phyloP scores from a whole-genome alignment of 2,113 vertebrate genomes.

The Pseudopipra pipra region DNA sequence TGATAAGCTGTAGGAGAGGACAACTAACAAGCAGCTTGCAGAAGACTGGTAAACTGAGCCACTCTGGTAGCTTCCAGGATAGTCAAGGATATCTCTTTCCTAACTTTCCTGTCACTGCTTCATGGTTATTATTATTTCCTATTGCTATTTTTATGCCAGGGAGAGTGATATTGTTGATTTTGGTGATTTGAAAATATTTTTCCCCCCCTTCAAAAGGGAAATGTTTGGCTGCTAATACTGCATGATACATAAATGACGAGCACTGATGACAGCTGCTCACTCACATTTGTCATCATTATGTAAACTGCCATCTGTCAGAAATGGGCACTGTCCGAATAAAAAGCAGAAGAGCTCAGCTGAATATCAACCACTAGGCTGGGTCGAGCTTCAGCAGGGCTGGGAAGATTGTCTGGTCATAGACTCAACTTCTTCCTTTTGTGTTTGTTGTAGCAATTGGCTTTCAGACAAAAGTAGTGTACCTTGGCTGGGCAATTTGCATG shows the following conservation, averaged over 20 bases:
- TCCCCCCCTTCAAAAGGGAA: neutral
- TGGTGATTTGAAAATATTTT: neutral
- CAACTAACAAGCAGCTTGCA: neutral
- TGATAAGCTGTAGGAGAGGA: neutral
- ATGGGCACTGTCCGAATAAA: neutral
- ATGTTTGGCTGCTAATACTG: neutral
- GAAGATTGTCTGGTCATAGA: neutral
- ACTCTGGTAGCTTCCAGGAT: neutral
- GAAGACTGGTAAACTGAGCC: neutral
- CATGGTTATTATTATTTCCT: neutral
- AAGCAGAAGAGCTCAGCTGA: neutral
- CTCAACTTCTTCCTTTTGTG: neutral
- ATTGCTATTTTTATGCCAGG: neutral
- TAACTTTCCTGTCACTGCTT: neutral
- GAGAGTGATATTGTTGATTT: neutral
- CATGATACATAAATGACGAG: neutral
- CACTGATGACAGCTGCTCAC: conserved; percentile 49
- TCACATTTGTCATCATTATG: conserved; percentile 61
- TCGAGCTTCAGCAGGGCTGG: neutral
- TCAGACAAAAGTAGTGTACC: neutral
- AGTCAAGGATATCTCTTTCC: neutral
- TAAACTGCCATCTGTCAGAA: conserved; percentile 37
- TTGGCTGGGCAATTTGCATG: neutral
- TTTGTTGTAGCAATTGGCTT: neutral
- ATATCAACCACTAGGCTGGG: neutral